A percentile compares a stretch with the other conserved stretches of the same genome.
Evolutionary conservation across 2,797 vertebrate species (phyloP).

Genomic region (Melanotaenia pygmaea): DNA sequence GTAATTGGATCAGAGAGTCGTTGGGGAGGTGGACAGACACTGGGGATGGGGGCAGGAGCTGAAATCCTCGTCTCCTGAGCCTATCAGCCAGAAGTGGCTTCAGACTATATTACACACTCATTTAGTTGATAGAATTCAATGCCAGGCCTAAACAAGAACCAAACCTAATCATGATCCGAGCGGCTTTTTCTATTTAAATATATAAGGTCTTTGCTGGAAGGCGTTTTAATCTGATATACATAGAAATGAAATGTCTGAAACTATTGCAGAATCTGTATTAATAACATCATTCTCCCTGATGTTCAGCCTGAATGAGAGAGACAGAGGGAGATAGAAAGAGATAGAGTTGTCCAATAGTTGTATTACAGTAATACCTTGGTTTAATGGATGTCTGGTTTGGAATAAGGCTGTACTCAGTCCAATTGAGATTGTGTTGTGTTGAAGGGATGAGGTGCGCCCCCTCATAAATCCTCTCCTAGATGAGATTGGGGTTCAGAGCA

Average conservation of each 20-base stretch:
- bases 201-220: conserved; percentile 35
- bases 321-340: conserved; percentile 57
- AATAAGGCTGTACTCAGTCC: conserved; percentile 73
- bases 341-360: conserved; percentile 74
- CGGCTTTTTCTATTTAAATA: conserved; percentile 48
- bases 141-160: conserved; percentile 41
- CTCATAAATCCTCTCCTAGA: conserved; percentile 74
- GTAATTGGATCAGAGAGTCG: conserved; percentile 77
- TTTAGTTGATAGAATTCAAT: conserved; percentile 60
- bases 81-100: conserved; percentile 50
- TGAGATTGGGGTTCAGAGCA: conserved; percentile 76
- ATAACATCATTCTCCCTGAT: conserved; percentile 62
- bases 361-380: conserved; percentile 79
- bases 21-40: conserved; percentile 61
- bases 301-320: conserved; percentile 64
- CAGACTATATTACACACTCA: conserved; percentile 49
- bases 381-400: conserved; percentile 79
- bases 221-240: conserved; percentile 70
- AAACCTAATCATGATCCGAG: conserved; percentile 49
- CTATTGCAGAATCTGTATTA: conserved; percentile 68
- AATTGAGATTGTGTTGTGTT: conserved; percentile 76
- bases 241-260: conserved; percentile 70
- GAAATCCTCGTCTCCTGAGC: conserved; percentile 64
- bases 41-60: conserved; percentile 39
- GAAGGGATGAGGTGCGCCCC: conserved; percentile 69